Evolutionary conservation across 2,888 invertebrate genomes (phyloP).

Genomic region (Loripinus fragilis): DNA sequence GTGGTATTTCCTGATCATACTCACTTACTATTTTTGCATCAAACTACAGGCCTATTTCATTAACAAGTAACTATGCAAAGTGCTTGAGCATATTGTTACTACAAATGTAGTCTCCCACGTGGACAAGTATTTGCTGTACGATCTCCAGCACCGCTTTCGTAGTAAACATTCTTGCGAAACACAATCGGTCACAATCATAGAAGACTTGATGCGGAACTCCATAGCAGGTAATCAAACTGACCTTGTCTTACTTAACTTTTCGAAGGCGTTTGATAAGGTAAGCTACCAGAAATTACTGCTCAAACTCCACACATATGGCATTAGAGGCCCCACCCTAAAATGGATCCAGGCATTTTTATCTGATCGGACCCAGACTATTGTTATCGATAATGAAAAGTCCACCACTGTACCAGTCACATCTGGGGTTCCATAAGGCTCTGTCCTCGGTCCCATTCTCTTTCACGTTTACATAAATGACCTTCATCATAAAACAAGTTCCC

Average conservation of each 20-base stretch:
- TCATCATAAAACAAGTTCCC: constrained; percentile 5
- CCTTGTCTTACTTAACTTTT: constrained; percentile 11
- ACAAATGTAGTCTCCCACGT: background rate
- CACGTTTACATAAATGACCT: constrained; percentile 34
- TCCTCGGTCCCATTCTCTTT: constrained; percentile 33
- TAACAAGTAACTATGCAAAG: constrained; percentile 25
- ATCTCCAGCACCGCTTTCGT: constrained; percentile 19
- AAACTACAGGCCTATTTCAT: constrained; percentile 17
- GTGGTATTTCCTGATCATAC: too few species aligned
- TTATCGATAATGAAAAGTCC: background rate
- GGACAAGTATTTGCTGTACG: background rate
- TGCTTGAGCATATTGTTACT: background rate
- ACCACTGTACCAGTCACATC: background rate
- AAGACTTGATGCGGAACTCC: background rate
- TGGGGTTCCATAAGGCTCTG: constrained; percentile 32
- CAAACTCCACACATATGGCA: constrained; percentile 15
- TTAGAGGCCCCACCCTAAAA: background rate
- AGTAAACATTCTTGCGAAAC: constrained; percentile 6
- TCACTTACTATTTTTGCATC: too few species aligned
- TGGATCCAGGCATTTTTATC: constrained; percentile 22
- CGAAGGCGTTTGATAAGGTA: constrained; percentile 17
- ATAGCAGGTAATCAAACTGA: constrained; percentile 11
- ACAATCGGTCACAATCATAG: background rate
- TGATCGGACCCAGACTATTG: background rate
- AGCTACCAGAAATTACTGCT: background rate